Percentiles rank a stretch among this genome's conserved stretches.
Conservation (phyloP, 2,888 invertebrate species). For the Strigamia crassipes region DNA sequence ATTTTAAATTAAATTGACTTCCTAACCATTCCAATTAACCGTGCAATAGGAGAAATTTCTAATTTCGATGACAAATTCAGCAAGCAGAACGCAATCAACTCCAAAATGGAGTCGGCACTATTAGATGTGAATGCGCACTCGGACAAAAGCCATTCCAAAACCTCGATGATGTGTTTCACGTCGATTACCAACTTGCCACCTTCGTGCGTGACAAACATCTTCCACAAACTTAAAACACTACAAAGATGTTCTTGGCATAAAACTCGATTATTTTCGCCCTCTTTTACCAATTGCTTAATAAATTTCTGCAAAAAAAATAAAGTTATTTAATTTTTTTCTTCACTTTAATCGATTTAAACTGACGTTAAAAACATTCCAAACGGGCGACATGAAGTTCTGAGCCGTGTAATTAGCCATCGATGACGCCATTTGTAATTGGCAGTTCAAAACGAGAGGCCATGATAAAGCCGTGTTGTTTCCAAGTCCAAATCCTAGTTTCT, state of each 20-base stretch:
- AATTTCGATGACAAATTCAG: background rate
- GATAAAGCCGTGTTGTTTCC: background rate
- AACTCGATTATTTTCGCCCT: background rate
- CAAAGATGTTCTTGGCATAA: background rate
- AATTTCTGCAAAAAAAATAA: background rate
- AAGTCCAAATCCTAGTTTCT: conserved; percentile 50
- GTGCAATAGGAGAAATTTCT: background rate
- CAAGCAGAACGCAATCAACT: background rate
- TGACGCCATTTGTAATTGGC: conserved; percentile 49
- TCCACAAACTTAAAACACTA: background rate
- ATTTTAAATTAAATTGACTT: background rate
- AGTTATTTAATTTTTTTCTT: background rate
- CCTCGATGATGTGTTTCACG: background rate
- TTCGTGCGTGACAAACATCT: background rate
- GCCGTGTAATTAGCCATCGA: conserved; percentile 50
- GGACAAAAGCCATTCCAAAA: background rate
- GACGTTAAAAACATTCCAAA: conserved; percentile 48
- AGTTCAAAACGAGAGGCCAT: conserved; percentile 17
- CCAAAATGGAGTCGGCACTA: background rate
- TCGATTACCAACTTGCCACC: background rate
- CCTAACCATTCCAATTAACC: background rate
- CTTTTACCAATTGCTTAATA: background rate
- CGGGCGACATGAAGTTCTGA: background rate
- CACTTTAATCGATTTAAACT: background rate
- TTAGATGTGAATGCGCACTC: background rate